Evolutionary conservation across 2,888 invertebrate genomes (phyloP).

Genomic region (Ptychoptera contaminata): DNA sequence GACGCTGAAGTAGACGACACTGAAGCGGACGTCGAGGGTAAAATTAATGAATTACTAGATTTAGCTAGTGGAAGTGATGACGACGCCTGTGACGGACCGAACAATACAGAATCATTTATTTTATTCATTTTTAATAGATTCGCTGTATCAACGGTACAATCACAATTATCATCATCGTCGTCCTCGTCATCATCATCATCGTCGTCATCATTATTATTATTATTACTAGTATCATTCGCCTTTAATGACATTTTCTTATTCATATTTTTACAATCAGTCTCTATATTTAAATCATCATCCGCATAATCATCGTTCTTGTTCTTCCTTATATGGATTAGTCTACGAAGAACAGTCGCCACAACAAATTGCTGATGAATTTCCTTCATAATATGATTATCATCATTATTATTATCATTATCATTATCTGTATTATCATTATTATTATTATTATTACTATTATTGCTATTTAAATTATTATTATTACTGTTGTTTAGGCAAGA

Average conservation of each 20-base stretch:
- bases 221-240: constrained; percentile 3
- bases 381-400: too few species aligned
- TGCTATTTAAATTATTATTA: neutral
- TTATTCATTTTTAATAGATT: neutral
- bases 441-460: too few species aligned
- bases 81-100: neutral
- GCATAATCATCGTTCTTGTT: neutral
- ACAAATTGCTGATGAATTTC: too few species aligned
- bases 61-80: neutral
- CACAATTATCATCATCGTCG: neutral
- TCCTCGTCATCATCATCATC: constrained; percentile 4
- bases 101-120: neutral
- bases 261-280: constrained; percentile 3
- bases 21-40: neutral
- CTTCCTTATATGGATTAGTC: neutral
- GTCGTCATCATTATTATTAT: constrained; percentile 3
- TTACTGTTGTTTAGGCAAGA: neutral
- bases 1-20: neutral
- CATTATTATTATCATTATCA: too few species aligned
- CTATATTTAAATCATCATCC: constrained; percentile 1
- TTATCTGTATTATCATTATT: too few species aligned
- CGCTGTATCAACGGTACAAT: neutral
- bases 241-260: neutral
- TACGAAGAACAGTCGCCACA: too few species aligned
- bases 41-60: neutral